Evolutionary conservation across 2,888 invertebrate genomes (phyloP), one percentile per base, ranked within the genome.

Genomic region (Trissolcus japonicus): DNA sequence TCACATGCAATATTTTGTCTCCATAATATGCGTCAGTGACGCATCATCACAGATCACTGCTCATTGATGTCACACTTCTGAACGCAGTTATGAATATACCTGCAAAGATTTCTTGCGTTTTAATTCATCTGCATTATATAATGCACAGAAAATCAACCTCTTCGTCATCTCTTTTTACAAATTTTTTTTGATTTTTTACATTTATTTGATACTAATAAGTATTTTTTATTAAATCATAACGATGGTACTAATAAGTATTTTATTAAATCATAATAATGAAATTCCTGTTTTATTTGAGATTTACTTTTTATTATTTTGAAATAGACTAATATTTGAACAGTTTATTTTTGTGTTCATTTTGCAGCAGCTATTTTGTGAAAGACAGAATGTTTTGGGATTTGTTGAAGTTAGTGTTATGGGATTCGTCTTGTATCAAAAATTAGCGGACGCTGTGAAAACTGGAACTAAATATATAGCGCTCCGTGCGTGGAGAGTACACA

Each of bases 361-460:
- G 1, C 55, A 16, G 1, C 50, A 48, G 16, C 19, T 19, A 46
- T 68, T 62, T 63, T 41, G 59, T 16, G 43, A 63, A 63, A 63
- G 74, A 75, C 54, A 19, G 40, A 43, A 6, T 59, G 62, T 75
- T 75, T 68, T 48, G 63, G 50, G 43, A 75, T 75, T 68, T 60
- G 75, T 66, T 54, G 56, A 50, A 53, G 57, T 78, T 74, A 40
- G 55, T 60, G 65, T 78, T 56, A 29, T 54, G 48, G 25, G 61
- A 29, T 53, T 50, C 29, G 59, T 62, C 54, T 63, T 66, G 76
- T 59, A 72, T 76, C 61, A 51, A 71, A 62, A 65, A 76, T 76
- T 67, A 76, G 71, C 71, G 55, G 67, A 67, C 62, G 54, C 72
- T 61, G 71, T 61, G 67, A 65, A 71, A 62, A 76, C 66, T 53